These are phyloP conservation scores for Diaphora mendica DNA, from an alignment of 2,888 invertebrate species.

Conservation along the genomic window DNA sequence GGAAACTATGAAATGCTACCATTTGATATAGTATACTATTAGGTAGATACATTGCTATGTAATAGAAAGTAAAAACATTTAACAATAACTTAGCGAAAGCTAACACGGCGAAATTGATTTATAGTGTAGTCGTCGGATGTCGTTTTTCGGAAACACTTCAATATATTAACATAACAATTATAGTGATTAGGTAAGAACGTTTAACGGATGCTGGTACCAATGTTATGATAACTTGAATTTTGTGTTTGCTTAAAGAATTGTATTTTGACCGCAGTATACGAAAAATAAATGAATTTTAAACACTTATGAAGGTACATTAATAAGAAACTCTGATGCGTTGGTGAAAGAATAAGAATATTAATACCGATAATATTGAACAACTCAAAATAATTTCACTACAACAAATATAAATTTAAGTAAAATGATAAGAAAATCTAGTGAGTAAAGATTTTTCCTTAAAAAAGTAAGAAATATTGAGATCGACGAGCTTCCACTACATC, in stretches of 20 bases:
- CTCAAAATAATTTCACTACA: background rate
- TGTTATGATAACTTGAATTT: conserved; percentile 40
- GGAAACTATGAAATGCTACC: conserved; percentile 75
- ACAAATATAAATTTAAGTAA: background rate
- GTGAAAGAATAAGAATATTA: too few relatives aligned
- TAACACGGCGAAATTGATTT: conserved; percentile 84
- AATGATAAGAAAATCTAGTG: too few relatives aligned
- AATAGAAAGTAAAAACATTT: conserved; percentile 86
- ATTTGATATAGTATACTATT: conserved; percentile 77
- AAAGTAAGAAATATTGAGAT: too few relatives aligned
- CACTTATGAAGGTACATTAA: background rate
- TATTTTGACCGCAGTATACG: conserved; percentile 5
- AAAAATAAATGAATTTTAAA: background rate
- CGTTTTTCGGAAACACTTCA: conserved; percentile 81
- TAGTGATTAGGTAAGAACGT: conserved; percentile 73
- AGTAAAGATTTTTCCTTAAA: too few relatives aligned
- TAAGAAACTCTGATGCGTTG: background rate
- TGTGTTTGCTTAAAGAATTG: conserved; percentile 22
- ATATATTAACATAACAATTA: conserved; percentile 84
- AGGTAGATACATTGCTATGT: conserved; percentile 59
- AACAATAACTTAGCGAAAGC: conserved; percentile 85
- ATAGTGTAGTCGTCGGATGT: conserved; percentile 72
- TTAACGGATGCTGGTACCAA: conserved; percentile 60
- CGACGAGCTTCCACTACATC: too few relatives aligned
- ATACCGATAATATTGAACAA: too few relatives aligned